These are phyloP conservation scores for Byasa hedistus DNA, from an alignment of 2,888 invertebrate genomes.

Conservation along the genomic window DNA sequence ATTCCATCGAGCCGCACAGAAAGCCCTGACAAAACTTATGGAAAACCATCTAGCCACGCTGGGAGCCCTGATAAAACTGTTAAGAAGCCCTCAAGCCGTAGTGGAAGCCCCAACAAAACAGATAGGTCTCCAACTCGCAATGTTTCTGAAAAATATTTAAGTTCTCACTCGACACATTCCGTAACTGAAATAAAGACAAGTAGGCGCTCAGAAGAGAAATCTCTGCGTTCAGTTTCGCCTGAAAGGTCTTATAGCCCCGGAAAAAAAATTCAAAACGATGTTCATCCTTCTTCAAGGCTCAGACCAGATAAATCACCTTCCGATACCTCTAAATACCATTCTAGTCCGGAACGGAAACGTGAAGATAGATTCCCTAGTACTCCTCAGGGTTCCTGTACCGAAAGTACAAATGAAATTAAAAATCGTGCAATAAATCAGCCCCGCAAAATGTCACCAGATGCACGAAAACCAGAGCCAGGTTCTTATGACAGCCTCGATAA, in stretches of 20 bases:
- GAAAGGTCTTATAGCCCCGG: conserved; percentile 54
- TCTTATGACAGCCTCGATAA: conserved; percentile 45
- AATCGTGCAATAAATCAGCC: conserved; percentile 33
- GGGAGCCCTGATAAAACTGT: conserved; percentile 68
- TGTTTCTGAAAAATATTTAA: conserved; percentile 52
- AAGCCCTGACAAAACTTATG: conserved; percentile 52
- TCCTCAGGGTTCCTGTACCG: conserved; percentile 43
- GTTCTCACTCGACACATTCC: conserved; percentile 53
- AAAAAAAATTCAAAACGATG: conserved; percentile 45
- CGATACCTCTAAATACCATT: conserved; percentile 39
- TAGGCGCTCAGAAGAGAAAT: conserved; percentile 49
- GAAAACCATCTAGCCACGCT: conserved; percentile 60
- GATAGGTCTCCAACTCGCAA: conserved; percentile 61
- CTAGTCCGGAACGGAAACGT: conserved; percentile 47
- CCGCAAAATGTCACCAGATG: conserved; percentile 35
- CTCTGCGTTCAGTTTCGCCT: conserved; percentile 51
- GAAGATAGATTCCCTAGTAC: conserved; percentile 32
- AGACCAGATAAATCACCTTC: conserved; percentile 59
- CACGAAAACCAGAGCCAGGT: conserved; percentile 47
- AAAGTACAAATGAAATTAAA: conserved; percentile 21
- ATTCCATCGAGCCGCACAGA: conserved; percentile 62
- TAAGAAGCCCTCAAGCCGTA: conserved; percentile 61
- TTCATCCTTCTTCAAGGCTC: conserved; percentile 46
- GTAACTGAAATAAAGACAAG: conserved; percentile 51
- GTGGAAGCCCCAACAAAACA: conserved; percentile 52